These are phyloP conservation scores for Dipodomys ordii DNA, from an alignment of 2,113 vertebrate species.

Conservation along the genomic window DNA sequence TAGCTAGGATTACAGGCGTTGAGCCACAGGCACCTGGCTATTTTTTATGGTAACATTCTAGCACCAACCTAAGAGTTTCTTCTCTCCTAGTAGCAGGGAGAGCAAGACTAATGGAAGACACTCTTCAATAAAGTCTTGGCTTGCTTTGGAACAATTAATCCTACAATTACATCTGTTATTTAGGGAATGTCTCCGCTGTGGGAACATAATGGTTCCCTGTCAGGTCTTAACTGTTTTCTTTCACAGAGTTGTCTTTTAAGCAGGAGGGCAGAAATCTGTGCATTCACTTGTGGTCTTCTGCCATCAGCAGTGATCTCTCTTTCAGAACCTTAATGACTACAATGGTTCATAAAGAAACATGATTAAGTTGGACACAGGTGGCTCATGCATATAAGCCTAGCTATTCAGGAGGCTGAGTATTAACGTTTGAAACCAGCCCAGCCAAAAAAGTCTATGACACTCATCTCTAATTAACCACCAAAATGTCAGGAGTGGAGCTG, in stretches of 20 bases:
- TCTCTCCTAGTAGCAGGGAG: background rate
- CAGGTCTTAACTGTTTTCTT: background rate
- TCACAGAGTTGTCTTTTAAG: background rate
- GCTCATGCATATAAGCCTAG: no score
- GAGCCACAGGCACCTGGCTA: background rate
- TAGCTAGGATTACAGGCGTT: no score
- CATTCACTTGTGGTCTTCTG: background rate
- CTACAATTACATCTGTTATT: background rate
- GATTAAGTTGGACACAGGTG: no score
- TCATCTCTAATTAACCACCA: no score
- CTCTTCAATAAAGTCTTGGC: background rate
- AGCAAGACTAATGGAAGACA: background rate
- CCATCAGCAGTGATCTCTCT: background rate
- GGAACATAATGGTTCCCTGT: background rate
- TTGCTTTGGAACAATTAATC: background rate
- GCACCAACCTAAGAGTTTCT: background rate
- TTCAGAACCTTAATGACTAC: background rate
- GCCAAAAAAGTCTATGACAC: no score
- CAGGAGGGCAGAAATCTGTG: background rate
- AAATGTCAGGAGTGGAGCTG: no score
- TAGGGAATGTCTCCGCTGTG: background rate
- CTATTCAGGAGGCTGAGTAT: no score
- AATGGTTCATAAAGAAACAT: background rate
- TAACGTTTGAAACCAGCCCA: no score
- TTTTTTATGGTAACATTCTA: background rate